Conservation (phyloP, 2,113 vertebrate genomes). For the Colinus virginianus region DNA sequence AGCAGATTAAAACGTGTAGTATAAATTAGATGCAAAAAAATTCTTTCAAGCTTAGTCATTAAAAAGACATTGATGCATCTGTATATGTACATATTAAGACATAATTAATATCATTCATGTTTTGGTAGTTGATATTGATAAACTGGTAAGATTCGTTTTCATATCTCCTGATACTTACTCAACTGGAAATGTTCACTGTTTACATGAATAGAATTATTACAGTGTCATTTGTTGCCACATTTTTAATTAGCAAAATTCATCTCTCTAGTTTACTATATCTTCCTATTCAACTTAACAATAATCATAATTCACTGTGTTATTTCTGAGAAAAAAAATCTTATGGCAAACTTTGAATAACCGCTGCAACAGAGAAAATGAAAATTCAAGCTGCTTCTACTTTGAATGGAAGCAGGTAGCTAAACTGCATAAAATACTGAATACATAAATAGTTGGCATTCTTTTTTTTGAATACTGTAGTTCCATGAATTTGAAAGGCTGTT, state of each 20-base stretch:
- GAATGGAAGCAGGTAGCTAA: background rate
- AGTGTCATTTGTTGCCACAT: background rate
- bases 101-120: background rate
- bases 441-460: background rate
- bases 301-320: background rate
- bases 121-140: background rate
- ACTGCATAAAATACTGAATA: background rate
- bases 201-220: background rate
- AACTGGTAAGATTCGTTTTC: background rate
- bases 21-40: conserved; percentile 15
- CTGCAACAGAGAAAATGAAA: background rate
- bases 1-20: background rate
- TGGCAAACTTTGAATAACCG: background rate
- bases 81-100: background rate
- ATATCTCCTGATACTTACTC: background rate
- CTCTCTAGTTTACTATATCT: background rate
- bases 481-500: background rate
- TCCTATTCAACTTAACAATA: background rate
- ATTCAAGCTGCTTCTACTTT: background rate
- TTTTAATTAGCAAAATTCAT: background rate
- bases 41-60: background rate
- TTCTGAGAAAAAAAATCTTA: background rate
- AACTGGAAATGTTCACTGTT: background rate
- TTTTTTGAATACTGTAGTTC: background rate
- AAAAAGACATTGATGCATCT: background rate